Conservation (phyloP, 2,797 vertebrate genomes). For the Hemitrygon akajei region DNA sequence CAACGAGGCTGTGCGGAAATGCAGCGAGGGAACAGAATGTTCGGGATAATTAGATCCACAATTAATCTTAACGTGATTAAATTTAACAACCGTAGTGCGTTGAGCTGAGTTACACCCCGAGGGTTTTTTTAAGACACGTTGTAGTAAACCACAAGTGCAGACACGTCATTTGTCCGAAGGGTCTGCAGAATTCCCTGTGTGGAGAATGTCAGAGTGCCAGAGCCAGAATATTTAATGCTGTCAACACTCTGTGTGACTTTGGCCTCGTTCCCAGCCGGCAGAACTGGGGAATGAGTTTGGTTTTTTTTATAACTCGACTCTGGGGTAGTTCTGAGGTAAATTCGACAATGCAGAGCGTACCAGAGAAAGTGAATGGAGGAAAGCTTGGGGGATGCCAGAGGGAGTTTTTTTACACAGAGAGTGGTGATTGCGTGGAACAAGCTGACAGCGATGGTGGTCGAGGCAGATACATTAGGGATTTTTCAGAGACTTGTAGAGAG, state of each 20-base stretch:
- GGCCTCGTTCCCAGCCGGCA: background rate
- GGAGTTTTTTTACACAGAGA: too few relatives aligned
- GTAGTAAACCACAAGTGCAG: background rate
- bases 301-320: background rate
- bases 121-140: background rate
- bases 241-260: background rate
- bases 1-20: background rate
- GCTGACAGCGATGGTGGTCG: too few relatives aligned
- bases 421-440: too few relatives aligned
- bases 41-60: background rate
- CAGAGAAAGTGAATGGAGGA: too few relatives aligned
- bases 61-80: background rate
- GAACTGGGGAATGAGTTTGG: background rate
- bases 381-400: too few relatives aligned
- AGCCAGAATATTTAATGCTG: background rate
- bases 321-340: too few relatives aligned
- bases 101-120: background rate
- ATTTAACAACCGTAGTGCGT: background rate
- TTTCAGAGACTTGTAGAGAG: too few relatives aligned
- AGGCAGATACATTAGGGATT: too few relatives aligned
- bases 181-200: too few relatives aligned
- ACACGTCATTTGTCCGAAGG: background rate
- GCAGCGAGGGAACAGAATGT: background rate
- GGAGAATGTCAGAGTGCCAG: background rate
- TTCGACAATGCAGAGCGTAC: too few relatives aligned